Evolutionary conservation across 2,888 invertebrate genomes (phyloP).

Genomic region (Entomobrya multifasciata): DNA sequence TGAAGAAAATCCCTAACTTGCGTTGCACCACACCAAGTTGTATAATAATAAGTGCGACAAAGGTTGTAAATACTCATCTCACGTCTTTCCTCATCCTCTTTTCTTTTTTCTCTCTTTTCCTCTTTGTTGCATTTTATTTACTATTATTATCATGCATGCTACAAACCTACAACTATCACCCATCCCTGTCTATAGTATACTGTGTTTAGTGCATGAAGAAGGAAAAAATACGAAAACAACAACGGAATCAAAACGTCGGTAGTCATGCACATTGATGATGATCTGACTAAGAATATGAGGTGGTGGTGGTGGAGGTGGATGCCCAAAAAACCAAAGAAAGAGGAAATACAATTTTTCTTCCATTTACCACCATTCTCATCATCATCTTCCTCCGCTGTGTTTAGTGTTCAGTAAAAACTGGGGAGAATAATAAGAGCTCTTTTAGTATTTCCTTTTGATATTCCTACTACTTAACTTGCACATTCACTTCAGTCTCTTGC

Average conservation of each 20-base stretch:
- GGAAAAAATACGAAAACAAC: background rate
- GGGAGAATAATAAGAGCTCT: constrained; percentile 15
- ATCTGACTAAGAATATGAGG: too few species aligned
- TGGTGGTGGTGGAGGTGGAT: constrained; percentile 8
- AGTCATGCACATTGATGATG: too few species aligned
- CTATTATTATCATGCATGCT: constrained; percentile 22
- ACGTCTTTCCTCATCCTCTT: constrained; percentile 52
- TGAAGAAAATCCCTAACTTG: constrained; percentile 18
- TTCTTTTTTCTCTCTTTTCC: constrained; percentile 6
- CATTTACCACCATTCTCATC: too few species aligned
- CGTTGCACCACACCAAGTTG: background rate
- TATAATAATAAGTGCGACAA: constrained; percentile 26
- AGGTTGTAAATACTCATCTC: constrained; percentile 69
- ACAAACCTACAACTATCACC: background rate
- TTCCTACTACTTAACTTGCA: constrained; percentile 23
- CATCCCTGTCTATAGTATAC: too few species aligned
- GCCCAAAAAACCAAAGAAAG: background rate
- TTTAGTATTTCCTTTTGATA: background rate
- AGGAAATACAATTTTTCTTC: constrained; percentile 43
- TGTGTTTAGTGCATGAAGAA: background rate
- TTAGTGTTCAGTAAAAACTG: background rate
- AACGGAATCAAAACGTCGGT: constrained; percentile 20
- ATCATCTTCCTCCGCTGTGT: background rate
- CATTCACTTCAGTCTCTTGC: background rate
- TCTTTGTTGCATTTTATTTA: constrained; percentile 34